Evolutionary conservation across 2,113 vertebrate species (phyloP), one percentile per base, ranked within the genome.

Genomic region (Serinus canaria): DNA sequence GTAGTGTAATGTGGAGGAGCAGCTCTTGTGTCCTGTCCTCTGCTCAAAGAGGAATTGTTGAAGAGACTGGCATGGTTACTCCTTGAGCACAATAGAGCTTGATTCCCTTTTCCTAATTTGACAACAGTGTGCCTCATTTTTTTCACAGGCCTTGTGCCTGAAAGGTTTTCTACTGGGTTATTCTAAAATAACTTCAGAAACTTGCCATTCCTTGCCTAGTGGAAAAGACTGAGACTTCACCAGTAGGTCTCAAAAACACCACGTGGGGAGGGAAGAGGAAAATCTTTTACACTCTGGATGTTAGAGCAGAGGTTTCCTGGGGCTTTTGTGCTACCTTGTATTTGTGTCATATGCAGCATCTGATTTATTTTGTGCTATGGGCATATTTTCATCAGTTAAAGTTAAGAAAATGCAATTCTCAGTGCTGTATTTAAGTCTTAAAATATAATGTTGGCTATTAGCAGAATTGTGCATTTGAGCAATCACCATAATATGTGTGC

Each of bases 381-480:
- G 11, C 37, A 15, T 72, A 13, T 64, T 82, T 83, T 55, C 72
- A 47, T 82, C 44, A 56, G 41, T 63, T 78, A 52, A 80, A 47
- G 16, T 74, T 68, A 68, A 67, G 55, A 56, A 82, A 75, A 73
- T 55, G 4, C 0, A 8, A 55, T 55, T 83, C 31, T 91, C 2
- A 6, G 1, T 37, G 27, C 44, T 68, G 15, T 79, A 73, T 83
- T 83, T 78, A 67, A 80, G 37, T 53, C 58, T 76, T 87, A 62
- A 85, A 76, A 82, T 64, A 35, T 13, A 11, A 24, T 68, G n/a
- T 30, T 79, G 75, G 28, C 49, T 93, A 10, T 72, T 85, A 90
- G 62, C 53, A 75, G 74, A 90, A 52, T 66, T 59, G 70, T 95
- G 67, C 4, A 1, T 84, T 87, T 63, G 90, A 93, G 90, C 87